phyloP scores from a whole-genome alignment of 2,113 vertebrate genomes.

The Catagonus wagneri region DNA sequence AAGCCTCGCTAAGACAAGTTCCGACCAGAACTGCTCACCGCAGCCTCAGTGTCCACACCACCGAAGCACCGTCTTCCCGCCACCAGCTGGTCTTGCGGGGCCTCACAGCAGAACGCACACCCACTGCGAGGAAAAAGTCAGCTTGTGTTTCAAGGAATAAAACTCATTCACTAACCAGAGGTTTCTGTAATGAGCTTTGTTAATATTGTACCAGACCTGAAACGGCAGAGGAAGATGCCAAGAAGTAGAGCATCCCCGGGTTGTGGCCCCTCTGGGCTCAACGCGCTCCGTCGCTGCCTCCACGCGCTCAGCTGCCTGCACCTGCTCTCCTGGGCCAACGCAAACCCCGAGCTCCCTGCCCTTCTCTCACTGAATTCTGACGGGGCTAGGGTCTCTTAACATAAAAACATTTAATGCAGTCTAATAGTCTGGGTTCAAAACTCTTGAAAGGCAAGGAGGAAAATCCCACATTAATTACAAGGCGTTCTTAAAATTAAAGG shows the following conservation, averaged over 20 bases:
- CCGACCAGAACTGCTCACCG: neutral
- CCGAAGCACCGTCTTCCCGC: neutral
- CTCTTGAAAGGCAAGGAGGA: neutral
- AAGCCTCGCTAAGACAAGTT: neutral
- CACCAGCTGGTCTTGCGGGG: too few species aligned
- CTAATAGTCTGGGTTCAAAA: neutral
- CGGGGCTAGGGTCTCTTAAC: neutral
- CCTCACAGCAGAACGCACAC: rapidly evolving
- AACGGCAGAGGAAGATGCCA: neutral
- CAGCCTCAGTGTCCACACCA: neutral
- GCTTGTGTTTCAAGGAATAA: neutral
- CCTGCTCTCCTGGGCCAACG: too few species aligned
- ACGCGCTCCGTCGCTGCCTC: rapidly evolving
- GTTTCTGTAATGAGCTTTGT: neutral
- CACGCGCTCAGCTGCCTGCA: rapidly evolving
- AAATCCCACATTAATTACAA: constrained; percentile 78
- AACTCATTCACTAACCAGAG: neutral
- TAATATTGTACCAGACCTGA: too few species aligned
- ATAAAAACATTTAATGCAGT: neutral
- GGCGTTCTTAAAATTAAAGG: constrained; percentile 76
- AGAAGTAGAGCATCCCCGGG: neutral
- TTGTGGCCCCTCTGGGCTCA: neutral
- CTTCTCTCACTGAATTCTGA: neutral
- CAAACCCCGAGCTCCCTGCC: neutral
- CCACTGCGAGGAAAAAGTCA: neutral